Base-by-base conservation (phyloP, 2,797 vertebrate species). In the Microcaecilia unicolor region DNA sequence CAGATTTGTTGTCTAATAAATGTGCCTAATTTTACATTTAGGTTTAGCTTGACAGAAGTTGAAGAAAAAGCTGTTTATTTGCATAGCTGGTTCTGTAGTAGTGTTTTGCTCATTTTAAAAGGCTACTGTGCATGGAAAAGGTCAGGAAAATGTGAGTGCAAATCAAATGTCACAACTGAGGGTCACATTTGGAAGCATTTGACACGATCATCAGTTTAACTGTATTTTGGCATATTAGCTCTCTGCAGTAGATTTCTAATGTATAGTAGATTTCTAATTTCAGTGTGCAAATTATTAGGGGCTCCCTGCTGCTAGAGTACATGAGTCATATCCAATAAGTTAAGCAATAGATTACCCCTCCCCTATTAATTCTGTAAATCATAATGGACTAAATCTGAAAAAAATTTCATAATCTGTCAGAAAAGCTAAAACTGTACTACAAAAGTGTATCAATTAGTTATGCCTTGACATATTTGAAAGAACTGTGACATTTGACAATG, bases 321-420 rank as follows among this genome's bases (percentile, higher is more conserved):
- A 25, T 11, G 7, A 25, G 10, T 35, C 39, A 42, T 2, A 15
- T 16, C 25, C 34, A n/a, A 25, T 42, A 13, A 16, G 50, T 48
- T 65, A 51, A 58, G 38, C 19, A 26, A 15, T 5, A 16, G 6
- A 8, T 19, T 39, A 19, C 25, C 33, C 8, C 5, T 35, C 11
- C 42, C 5, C 12, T 5, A n/a, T 1, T 17, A n/a, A n/a, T n/a
- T n/a, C n/a, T n/a, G n/a, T 6, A 59, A 42, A 54, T 29, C 7
- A 35, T 46, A 40, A 29, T 1, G 2, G 16, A 15, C 4, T 36
- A 24, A 10, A 42, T 59, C 49, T 55, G 42, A 41, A 37, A 52
- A 21, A 30, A 31, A 32, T 30, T 50, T 56, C 14, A 18, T 28
- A 50, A 58, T 61, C 16, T 51, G 51, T 51, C 21, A 5, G 28